These are phyloP conservation scores for Cryptomyrus ogoouensis DNA, from an alignment of 2,113 vertebrate species.

Conservation along the genomic window DNA sequence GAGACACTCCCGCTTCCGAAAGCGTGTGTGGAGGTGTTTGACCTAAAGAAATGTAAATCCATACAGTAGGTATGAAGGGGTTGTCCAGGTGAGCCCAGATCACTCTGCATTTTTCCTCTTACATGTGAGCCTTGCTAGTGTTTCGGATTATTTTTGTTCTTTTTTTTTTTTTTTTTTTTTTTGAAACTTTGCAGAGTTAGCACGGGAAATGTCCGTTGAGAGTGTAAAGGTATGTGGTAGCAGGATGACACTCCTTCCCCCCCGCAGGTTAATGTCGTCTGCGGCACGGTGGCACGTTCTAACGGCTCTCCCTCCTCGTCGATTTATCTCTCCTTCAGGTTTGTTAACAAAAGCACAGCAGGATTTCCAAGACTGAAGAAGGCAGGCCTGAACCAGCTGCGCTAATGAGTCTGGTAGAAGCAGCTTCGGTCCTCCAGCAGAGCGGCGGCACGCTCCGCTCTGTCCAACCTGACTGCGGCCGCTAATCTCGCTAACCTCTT, in stretches of 20 bases:
- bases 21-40: not conserved
- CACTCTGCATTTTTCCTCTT: not conserved
- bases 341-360: constrained; percentile 95
- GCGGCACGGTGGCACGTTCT: constrained; percentile 26
- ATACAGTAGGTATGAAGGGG: constrained; percentile 11
- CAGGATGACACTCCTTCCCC: not conserved
- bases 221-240: constrained; percentile 9
- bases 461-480: not conserved
- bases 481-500: constrained; percentile 2
- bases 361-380: constrained; percentile 52
- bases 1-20: not conserved
- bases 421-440: constrained; percentile 30
- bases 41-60: constrained; percentile 11
- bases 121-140: not conserved
- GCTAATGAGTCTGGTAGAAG: constrained; percentile 66
- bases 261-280: constrained; percentile 5
- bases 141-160: constrained; percentile 7
- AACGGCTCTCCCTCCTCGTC: constrained; percentile 28
- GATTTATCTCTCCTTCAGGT: constrained; percentile 79
- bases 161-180: constrained; percentile 13
- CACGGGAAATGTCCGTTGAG: constrained; percentile 8
- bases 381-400: constrained; percentile 6
- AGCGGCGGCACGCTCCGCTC: not conserved
- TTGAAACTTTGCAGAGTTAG: constrained; percentile 4
- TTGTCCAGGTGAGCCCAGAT: constrained; percentile 17